Percentiles rank a stretch among this genome's conserved stretches.
These are phyloP conservation scores for Uria lomvia DNA, from an alignment of 2,113 vertebrate species.

Conservation along the genomic window DNA sequence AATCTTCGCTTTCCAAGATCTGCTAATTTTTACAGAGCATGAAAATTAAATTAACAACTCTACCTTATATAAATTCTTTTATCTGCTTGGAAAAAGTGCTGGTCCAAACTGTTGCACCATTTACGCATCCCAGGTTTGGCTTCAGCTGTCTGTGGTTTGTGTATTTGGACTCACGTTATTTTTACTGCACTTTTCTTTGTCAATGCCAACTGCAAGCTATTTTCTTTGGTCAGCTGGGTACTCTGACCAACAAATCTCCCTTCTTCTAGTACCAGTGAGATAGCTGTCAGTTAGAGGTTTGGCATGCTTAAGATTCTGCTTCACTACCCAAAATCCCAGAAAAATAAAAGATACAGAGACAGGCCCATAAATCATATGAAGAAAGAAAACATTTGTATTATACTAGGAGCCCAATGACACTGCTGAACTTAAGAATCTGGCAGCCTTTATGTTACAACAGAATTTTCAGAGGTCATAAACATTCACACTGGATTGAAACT, in stretches of 20 bases:
- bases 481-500: neutral
- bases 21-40: neutral
- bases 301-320: neutral
- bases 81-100: neutral
- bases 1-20: neutral
- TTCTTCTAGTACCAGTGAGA: neutral
- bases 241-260: neutral
- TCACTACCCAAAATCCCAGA: neutral
- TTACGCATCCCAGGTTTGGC: neutral
- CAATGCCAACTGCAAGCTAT: neutral
- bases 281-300: conserved; percentile 35
- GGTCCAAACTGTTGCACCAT: neutral
- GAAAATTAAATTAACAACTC: conserved; percentile 12
- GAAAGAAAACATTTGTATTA: conserved; percentile 34
- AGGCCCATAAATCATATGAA: conserved; percentile 20
- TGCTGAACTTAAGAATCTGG: neutral
- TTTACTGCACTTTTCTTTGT: conserved; percentile 2
- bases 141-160: neutral
- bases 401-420: neutral
- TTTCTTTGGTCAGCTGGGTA: conserved; percentile 20
- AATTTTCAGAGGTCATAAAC: conserved; percentile 15
- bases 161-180: neutral
- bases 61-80: neutral
- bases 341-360: conserved; percentile 24
- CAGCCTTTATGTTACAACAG: neutral